A percentile compares a stretch with the other conserved stretches of the same genome.
Evolutionary conservation across 2,113 vertebrate genomes (phyloP).

Genomic region (Xiphorhynchus elegans): DNA sequence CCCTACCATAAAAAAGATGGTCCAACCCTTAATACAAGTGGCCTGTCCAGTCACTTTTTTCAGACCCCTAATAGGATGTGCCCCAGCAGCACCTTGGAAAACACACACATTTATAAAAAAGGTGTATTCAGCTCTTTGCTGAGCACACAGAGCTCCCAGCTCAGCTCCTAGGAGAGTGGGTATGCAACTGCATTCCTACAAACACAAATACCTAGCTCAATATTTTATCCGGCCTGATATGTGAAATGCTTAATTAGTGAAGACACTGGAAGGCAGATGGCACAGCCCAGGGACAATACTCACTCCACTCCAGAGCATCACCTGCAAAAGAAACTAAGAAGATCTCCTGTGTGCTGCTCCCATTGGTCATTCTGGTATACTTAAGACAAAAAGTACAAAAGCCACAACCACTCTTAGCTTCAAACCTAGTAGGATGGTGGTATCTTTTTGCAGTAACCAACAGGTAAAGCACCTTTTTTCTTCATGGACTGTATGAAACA

Average conservation of each 20-base stretch:
- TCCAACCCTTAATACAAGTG: background rate
- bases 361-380: background rate
- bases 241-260: background rate
- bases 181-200: background rate
- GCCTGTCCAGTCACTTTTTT: background rate
- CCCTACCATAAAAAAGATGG: background rate
- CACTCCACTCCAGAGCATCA: fast-evolving
- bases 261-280: background rate
- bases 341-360: background rate
- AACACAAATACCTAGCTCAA: background rate
- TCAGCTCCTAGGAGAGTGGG: background rate
- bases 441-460: background rate
- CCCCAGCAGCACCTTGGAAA: background rate
- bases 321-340: background rate
- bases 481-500: background rate
- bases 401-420: background rate
- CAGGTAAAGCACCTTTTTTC: background rate
- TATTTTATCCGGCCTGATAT: background rate
- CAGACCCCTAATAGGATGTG: background rate
- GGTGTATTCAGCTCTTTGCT: background rate
- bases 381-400: background rate
- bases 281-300: background rate
- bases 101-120: background rate
- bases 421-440: fast-evolving
- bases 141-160: background rate